Conservation (phyloP, 1,140 invertebrate species). For the Thaumetopoea pityocampa region DNA sequence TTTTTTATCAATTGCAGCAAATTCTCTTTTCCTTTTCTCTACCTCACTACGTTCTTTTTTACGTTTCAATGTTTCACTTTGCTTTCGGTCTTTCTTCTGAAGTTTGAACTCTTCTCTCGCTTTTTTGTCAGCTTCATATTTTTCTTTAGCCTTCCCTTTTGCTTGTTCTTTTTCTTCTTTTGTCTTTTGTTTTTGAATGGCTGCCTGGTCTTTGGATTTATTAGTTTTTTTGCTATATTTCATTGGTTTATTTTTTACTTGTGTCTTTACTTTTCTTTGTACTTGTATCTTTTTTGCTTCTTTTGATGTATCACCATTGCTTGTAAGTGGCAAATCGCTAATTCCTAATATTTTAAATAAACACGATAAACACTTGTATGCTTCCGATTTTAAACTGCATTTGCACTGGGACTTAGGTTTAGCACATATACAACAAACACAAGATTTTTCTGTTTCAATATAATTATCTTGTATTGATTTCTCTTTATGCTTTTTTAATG, state of each 20-base stretch:
- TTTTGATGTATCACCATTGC: not conserved
- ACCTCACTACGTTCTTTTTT: constrained; percentile 5
- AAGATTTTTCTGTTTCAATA: not conserved
- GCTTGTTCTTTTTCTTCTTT: constrained; percentile 9
- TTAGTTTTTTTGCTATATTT: not conserved
- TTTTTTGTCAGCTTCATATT: too few relatives aligned
- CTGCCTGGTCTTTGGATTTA: not conserved
- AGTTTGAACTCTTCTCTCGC: too few relatives aligned
- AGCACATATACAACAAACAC: not conserved
- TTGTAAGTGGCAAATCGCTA: not conserved
- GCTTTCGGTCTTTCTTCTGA: too few relatives aligned
- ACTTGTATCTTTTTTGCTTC: not conserved
- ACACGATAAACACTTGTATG: not conserved
- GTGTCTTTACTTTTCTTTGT: not conserved
- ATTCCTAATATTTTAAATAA: not conserved
- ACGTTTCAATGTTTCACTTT: constrained; percentile 1
- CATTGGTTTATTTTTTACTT: not conserved
- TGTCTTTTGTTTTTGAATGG: constrained; percentile 1
- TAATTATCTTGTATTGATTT: not conserved
- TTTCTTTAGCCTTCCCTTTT: too few relatives aligned
- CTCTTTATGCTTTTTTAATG: not conserved
- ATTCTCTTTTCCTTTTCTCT: constrained; percentile 17
- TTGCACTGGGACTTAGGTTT: too few relatives aligned
- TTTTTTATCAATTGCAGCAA: constrained; percentile 14
- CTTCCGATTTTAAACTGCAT: too few relatives aligned